Evolutionary conservation across 2,113 vertebrate genomes (phyloP), one percentile per base, ranked within the genome.

Genomic region (Tychaedon coryphoeus): DNA sequence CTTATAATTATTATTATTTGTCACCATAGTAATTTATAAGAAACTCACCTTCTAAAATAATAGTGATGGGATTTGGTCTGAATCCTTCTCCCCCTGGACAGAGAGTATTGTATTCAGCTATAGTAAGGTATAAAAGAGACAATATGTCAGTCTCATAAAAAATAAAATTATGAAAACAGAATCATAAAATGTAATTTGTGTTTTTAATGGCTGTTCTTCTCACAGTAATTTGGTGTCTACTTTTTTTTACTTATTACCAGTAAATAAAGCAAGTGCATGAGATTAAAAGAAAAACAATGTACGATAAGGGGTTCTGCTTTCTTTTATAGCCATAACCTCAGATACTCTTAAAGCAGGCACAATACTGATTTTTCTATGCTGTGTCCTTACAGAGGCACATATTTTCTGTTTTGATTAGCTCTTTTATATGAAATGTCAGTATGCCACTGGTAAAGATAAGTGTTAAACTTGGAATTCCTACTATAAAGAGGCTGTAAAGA

Each of bases 81-180:
- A 99, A 99, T 80, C 98, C 98, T 95, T 99, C 98, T 87, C 98
- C 98, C 24, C 98, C 98, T 14, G 98, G 98, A 92, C 98, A 99
- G 33, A 98, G 96, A 38, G 98, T 98, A 54, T 98, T 99, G 90
- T 99, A 99, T 88, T 98, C 98, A 66, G 98, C 98, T 99, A 71
- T 36, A 96, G 54, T 85, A 69, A 36, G 85, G 12, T 24, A 9
- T 26, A 94, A 34, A 73, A 87, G 42, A 93, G 45, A 84, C 16
- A 83, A 29, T 2, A 20, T 31, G 6, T 88, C 62, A 95, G 26
- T 60, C 29, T 60, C 7, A 34, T 3, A 29, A 79, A 70, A 38
- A 81, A 81, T 58, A 83, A 91, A 91, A 78, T 28, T 29, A 14
- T 42, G 71, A 42, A 22, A 83, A 47, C 14, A 77, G 29, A 74